Percentiles rank a stretch among this genome's conserved stretches.
phyloP scores from a whole-genome alignment of 2,888 invertebrate genomes.

The Empis livida region DNA sequence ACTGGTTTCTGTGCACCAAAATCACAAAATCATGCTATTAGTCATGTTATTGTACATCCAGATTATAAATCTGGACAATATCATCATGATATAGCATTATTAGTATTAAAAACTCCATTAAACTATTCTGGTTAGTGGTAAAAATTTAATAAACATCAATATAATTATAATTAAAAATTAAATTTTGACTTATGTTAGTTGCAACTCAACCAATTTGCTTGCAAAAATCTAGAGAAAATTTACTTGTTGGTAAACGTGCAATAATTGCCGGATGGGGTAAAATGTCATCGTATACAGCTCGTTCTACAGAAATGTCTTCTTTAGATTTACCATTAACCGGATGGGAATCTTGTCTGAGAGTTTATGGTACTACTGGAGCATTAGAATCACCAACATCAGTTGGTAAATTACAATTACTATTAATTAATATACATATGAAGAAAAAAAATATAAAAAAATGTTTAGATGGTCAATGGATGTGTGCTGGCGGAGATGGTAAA shows the following conservation, averaged over 20 bases:
- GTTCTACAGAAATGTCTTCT: constrained; percentile 50
- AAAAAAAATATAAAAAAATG: not conserved
- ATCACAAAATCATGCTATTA: constrained; percentile 55
- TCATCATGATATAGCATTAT: constrained; percentile 60
- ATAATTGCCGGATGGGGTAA: constrained; percentile 46
- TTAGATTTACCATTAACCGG: constrained; percentile 54
- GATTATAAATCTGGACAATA: constrained; percentile 53
- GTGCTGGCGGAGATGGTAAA: constrained; percentile 62
- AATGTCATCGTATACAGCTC: constrained; percentile 39
- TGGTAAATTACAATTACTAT: constrained; percentile 13
- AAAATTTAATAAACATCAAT: too few species aligned
- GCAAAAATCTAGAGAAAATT: constrained; percentile 32
- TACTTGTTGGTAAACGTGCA: constrained; percentile 34
- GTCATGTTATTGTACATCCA: constrained; percentile 64
- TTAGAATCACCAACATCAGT: constrained; percentile 36
- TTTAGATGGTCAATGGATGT: constrained; percentile 47
- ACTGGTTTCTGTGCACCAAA: constrained; percentile 59
- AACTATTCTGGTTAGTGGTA: constrained; percentile 45
- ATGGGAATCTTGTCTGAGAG: constrained; percentile 50
- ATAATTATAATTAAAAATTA: not conserved
- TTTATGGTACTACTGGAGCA: constrained; percentile 56
- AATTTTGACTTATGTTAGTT: constrained; percentile 38
- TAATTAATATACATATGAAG: not conserved
- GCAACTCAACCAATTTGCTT: constrained; percentile 66
- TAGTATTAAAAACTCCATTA: constrained; percentile 55